Base-by-base conservation (phyloP, 2,797 vertebrate species). In the Anableps anableps region DNA sequence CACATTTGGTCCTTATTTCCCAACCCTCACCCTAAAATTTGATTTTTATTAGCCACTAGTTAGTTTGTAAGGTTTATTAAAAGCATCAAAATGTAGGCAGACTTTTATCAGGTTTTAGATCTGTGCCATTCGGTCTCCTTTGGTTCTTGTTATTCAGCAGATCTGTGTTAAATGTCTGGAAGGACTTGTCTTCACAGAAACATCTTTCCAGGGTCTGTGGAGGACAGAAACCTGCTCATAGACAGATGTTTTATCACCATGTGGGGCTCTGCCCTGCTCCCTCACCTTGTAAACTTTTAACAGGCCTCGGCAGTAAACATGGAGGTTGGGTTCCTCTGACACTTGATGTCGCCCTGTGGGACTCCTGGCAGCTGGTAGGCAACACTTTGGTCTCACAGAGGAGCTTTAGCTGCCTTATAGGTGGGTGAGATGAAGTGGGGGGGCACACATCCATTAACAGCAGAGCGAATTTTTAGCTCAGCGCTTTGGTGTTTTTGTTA, bases 41-140 rank as follows among this genome's bases (percentile, higher is more conserved):
- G 14, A 17, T 79, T n/a, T 92, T 90, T 86, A 92, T 93, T 85
- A 86, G 87, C 82, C 92, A 85, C 92, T 92, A 86, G 87, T 92
- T 86, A 83, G 80, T 95, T 95, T 94, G 94, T 85, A 87, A 82
- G 92, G 91, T 93, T 85, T 55, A 86, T 86, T 89, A 88, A 87
- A 84, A 82, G 91, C 60, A 78, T 88, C 51, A 70, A 87, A 90
- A 78, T 0, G 71, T 26, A 5, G 66, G 14, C 38, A 58, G 86
- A 80, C 58, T 87, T n/a, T 88, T 80, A 85, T 70, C 48, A 60
- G 23, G 78, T 83, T 90, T 84, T 83, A 82, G 21, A 23, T 66
- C 34, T 23, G 8, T 17, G 19, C 31, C 34, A 31, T 62, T 14
- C 14, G 31, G 34, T 64, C 62, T 64, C 34, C 62, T 38, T 5